Conservation (phyloP, 2,888 invertebrate species). For the Tridacna crocea region DNA sequence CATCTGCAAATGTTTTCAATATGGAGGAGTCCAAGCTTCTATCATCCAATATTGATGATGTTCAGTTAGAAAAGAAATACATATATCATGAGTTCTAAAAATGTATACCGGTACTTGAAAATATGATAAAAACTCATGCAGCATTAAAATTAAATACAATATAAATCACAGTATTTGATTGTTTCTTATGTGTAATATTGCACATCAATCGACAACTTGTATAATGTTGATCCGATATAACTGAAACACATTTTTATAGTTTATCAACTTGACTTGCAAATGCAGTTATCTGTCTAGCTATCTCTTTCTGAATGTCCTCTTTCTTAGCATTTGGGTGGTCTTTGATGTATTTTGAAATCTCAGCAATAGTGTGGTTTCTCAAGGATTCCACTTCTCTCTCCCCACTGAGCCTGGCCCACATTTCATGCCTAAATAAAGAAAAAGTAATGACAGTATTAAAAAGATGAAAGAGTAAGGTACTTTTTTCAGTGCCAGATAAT, state of each 20-base stretch:
- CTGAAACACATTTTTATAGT: constrained; percentile 38
- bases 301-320: constrained; percentile 72
- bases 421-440: constrained; percentile 54
- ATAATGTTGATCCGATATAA: no score
- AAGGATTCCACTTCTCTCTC: constrained; percentile 75
- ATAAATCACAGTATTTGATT: no score
- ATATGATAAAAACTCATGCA: no score
- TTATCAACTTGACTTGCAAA: constrained; percentile 76
- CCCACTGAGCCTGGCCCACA: constrained; percentile 68
- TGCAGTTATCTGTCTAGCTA: constrained; percentile 71
- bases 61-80: no score
- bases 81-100: no score
- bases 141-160: no score
- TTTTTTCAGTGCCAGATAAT: neutral
- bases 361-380: constrained; percentile 71
- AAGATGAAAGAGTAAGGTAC: neutral
- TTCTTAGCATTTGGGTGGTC: constrained; percentile 76
- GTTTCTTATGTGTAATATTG: no score
- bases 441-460: neutral
- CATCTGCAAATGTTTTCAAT: no score
- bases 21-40: no score
- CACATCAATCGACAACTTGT: no score
- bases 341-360: constrained; percentile 75
- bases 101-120: no score
- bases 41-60: no score